These are phyloP conservation scores for Notothenia rossii DNA, from an alignment of 2,113 vertebrate species.

Conservation along the genomic window DNA sequence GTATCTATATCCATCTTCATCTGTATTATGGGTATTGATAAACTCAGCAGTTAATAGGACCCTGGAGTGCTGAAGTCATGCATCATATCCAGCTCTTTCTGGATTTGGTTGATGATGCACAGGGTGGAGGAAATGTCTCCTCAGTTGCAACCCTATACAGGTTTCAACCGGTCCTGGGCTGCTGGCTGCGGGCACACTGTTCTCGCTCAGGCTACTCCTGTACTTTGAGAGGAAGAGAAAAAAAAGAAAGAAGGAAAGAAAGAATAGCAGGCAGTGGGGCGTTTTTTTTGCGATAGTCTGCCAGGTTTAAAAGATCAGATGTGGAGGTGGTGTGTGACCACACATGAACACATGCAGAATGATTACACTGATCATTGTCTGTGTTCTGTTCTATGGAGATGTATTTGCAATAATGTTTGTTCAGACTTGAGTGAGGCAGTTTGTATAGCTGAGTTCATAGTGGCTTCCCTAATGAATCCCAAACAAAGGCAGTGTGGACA, in stretches of 20 bases:
- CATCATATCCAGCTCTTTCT: constrained; percentile 64
- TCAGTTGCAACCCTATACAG: constrained; percentile 70
- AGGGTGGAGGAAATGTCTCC: constrained; percentile 70
- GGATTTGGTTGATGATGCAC: constrained; percentile 66
- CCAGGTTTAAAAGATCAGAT: constrained; percentile 14
- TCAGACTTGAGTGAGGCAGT: constrained; percentile 5
- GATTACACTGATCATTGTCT: neutral
- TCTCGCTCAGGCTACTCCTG: constrained; percentile 49
- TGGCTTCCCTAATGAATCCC: neutral
- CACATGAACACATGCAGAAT: constrained; percentile 2
- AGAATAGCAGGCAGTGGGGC: constrained; percentile 23
- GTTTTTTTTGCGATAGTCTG: constrained; percentile 20
- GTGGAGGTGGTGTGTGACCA: constrained; percentile 7
- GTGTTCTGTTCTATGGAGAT: neutral
- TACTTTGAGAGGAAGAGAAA: constrained; percentile 47
- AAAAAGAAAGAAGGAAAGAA: constrained; percentile 25
- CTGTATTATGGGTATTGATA: neutral
- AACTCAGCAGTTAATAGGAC: constrained; percentile 58
- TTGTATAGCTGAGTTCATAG: neutral
- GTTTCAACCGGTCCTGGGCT: constrained; percentile 81
- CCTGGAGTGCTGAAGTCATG: constrained; percentile 40
- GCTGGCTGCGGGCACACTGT: constrained; percentile 54
- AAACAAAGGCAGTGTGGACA: constrained; percentile 6
- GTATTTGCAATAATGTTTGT: constrained; percentile 1
- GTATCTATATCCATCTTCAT: constrained; percentile 1